These are phyloP conservation scores for Apodemia zela DNA, from an alignment of 2,888 invertebrate genomes.

Conservation along the genomic window DNA sequence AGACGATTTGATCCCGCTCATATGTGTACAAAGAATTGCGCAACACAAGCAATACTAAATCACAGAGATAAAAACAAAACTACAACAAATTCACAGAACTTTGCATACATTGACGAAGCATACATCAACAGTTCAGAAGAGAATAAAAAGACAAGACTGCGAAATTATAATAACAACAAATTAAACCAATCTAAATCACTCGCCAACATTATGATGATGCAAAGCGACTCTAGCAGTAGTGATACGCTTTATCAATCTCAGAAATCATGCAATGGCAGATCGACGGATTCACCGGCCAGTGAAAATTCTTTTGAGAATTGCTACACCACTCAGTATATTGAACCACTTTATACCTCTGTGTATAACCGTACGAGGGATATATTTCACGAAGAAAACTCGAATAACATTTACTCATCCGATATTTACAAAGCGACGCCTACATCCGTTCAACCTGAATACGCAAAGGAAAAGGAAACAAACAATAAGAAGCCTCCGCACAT, in stretches of 20 bases:
- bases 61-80: conserved; percentile 54
- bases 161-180: conserved; percentile 66
- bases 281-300: conserved; percentile 70
- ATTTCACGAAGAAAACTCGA: conserved; percentile 65
- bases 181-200: conserved; percentile 72
- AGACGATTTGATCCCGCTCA: conserved; percentile 71
- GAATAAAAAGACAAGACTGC: conserved; percentile 57
- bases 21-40: conserved; percentile 66
- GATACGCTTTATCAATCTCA: conserved; percentile 73
- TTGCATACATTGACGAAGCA: conserved; percentile 60
- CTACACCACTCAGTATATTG: conserved; percentile 70
- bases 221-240: conserved; percentile 71
- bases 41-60: conserved; percentile 43
- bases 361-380: conserved; percentile 67
- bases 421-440: conserved; percentile 77
- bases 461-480: conserved; percentile 53
- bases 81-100: conserved; percentile 55
- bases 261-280: conserved; percentile 64
- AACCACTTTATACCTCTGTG: conserved; percentile 69
- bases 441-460: conserved; percentile 63
- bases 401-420: conserved; percentile 59
- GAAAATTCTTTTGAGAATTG: conserved; percentile 70
- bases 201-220: conserved; percentile 68
- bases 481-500: conserved; percentile 72
- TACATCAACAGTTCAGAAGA: conserved; percentile 57